Evolutionary conservation across 1,140 invertebrate genomes (phyloP).

Genomic region (Neodiprion pinetum): DNA sequence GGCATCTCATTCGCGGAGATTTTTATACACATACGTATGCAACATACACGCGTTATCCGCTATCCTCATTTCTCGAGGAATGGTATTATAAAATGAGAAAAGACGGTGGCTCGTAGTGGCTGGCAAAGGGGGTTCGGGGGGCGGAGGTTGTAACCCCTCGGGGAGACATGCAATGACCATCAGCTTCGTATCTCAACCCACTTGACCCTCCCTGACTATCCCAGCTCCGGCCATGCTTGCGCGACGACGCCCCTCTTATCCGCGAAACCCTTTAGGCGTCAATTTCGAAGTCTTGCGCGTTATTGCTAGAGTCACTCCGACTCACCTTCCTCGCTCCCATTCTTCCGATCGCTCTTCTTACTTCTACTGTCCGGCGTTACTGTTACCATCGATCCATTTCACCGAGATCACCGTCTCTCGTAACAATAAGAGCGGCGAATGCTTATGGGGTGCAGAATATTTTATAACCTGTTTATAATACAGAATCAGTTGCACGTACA

Average conservation of each 20-base stretch:
- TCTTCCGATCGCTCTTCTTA: not conserved
- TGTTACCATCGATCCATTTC: not conserved
- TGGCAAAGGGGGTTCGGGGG: not conserved
- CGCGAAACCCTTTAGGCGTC: not conserved
- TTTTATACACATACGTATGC: not conserved
- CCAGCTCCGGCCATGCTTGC: not conserved
- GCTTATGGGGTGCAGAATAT: too few relatives aligned
- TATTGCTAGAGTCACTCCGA: not conserved
- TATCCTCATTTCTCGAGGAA: not conserved
- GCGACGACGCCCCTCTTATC: not conserved
- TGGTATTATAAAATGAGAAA: constrained; percentile 1
- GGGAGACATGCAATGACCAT: constrained; percentile 6
- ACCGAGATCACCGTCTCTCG: too few relatives aligned
- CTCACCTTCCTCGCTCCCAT: too few relatives aligned
- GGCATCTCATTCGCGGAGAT: not conserved
- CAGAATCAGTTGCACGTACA: too few relatives aligned
- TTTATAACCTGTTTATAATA: too few relatives aligned
- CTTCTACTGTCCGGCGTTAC: not conserved
- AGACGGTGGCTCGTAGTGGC: not conserved
- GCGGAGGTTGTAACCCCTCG: not conserved
- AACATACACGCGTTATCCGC: not conserved
- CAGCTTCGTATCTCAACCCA: not conserved
- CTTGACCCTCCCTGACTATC: constrained; percentile 1
- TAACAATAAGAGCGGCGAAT: too few relatives aligned
- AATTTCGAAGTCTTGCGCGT: not conserved